Percentiles rank a stretch among this genome's conserved stretches.
Evolutionary conservation across 2,797 vertebrate species (phyloP).

Genomic region (Megalops cyprinoides): DNA sequence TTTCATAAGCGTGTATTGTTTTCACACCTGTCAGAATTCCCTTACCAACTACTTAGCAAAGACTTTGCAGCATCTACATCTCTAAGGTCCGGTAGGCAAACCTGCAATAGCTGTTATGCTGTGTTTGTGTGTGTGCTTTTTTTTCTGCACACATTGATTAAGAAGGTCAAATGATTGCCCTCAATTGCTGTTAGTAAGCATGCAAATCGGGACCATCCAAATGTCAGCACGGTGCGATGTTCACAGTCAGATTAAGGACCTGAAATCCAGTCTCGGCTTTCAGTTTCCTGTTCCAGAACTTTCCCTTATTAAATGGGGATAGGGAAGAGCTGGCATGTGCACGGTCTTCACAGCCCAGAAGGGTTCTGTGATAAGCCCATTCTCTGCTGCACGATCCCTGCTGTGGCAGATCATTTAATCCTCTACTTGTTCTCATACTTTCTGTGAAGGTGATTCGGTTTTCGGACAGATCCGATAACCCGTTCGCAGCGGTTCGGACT

Average conservation of each 20-base stretch:
- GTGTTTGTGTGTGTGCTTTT: not conserved
- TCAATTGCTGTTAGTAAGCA: not conserved
- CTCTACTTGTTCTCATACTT: not conserved
- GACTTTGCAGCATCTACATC: not conserved
- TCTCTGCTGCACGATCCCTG: not conserved
- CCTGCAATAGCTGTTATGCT: not conserved
- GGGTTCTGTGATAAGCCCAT: not conserved
- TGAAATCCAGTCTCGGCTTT: not conserved
- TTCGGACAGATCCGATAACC: not conserved
- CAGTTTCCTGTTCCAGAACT: slow-evolving; percentile 11
- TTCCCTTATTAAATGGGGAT: not conserved
- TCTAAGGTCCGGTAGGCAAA: not conserved
- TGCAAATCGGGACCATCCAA: not conserved
- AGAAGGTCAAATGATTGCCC: not conserved
- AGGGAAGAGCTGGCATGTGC: not conserved
- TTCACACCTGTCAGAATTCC: not conserved
- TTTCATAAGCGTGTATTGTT: not conserved
- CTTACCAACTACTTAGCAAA: not conserved
- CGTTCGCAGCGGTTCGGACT: not conserved
- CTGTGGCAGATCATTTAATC: not conserved
- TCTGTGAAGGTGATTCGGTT: slow-evolving; percentile 13
- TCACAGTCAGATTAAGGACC: not conserved
- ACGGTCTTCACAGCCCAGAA: not conserved
- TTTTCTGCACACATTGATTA: not conserved
- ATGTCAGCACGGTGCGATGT: not conserved